A percentile compares a stretch with the other conserved stretches of the same genome.
Evolutionary conservation across 2,888 invertebrate genomes (phyloP).

Genomic region (Microchrysa polita): DNA sequence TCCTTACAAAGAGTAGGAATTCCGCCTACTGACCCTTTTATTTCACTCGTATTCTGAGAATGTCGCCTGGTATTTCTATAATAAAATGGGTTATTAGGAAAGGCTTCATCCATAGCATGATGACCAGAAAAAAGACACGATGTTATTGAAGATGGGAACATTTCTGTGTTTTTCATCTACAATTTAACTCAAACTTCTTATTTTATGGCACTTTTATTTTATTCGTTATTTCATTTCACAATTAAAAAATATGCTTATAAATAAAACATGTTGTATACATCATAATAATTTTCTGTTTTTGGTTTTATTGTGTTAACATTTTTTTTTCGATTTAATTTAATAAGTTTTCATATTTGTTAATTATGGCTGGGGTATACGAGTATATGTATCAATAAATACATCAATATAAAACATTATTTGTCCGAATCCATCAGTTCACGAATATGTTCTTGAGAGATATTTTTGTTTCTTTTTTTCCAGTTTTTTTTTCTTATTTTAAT

Average conservation of each 20-base stretch:
- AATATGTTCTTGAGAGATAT: not conserved
- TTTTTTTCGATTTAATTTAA: not conserved
- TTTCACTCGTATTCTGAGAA: too few species aligned
- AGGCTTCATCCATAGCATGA: too few species aligned
- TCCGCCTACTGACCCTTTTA: too few species aligned
- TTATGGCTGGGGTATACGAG: not conserved
- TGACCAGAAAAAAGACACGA: too few species aligned
- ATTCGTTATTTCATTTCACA: conserved; percentile 9
- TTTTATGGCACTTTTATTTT: conserved; percentile 23
- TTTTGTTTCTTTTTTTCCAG: not conserved
- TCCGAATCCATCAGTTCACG: not conserved
- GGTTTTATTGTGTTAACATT: not conserved
- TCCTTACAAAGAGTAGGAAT: too few species aligned
- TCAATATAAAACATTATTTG: conserved; percentile 1
- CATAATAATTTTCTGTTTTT: conserved; percentile 10
- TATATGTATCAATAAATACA: conserved; percentile 9
- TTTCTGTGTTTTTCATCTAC: not conserved
- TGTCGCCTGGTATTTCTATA: too few species aligned
- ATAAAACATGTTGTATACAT: not conserved
- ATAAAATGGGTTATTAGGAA: too few species aligned
- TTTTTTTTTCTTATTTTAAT: conserved; percentile 42
- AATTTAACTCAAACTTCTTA: not conserved
- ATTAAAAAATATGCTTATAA: conserved; percentile 16
- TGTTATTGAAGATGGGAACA: too few species aligned
- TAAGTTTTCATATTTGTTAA: not conserved